Conservation (phyloP, 2,888 invertebrate species). For the Thymelicus lineola region DNA sequence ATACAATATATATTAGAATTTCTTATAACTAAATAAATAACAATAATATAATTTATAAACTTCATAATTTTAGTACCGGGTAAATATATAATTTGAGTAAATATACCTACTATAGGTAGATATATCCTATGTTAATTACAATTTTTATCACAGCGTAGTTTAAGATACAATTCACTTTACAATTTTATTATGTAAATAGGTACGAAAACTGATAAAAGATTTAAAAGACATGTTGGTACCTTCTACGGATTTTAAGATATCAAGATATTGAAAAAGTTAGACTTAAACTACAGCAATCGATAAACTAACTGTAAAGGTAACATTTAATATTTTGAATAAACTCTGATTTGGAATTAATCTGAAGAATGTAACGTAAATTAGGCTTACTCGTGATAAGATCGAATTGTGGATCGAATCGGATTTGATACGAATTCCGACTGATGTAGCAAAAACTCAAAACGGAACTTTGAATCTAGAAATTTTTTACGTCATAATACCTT, state of each 20-base stretch:
- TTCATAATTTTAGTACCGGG: neutral
- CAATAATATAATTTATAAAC: neutral
- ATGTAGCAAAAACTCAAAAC: neutral
- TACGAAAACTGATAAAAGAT: too few relatives aligned
- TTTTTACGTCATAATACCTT: too few relatives aligned
- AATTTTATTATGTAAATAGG: neutral
- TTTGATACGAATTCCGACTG: neutral
- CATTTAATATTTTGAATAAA: neutral
- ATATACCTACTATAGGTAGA: neutral
- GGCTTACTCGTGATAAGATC: slow-evolving; percentile 1
- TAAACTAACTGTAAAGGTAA: too few relatives aligned
- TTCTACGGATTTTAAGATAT: too few relatives aligned
- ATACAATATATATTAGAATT: neutral
- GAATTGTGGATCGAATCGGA: slow-evolving; percentile 32
- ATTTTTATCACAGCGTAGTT: slow-evolving; percentile 11
- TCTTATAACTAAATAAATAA: neutral
- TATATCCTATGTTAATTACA: neutral
- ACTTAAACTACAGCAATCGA: too few relatives aligned
- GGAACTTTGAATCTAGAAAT: too few relatives aligned
- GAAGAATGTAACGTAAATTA: neutral
- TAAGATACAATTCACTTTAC: neutral
- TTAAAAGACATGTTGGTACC: too few relatives aligned
- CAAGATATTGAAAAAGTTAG: too few relatives aligned
- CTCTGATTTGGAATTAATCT: neutral
- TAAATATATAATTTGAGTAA: neutral